phyloP scores from a whole-genome alignment of 2,888 invertebrate genomes.

The Uropetala carovei region DNA sequence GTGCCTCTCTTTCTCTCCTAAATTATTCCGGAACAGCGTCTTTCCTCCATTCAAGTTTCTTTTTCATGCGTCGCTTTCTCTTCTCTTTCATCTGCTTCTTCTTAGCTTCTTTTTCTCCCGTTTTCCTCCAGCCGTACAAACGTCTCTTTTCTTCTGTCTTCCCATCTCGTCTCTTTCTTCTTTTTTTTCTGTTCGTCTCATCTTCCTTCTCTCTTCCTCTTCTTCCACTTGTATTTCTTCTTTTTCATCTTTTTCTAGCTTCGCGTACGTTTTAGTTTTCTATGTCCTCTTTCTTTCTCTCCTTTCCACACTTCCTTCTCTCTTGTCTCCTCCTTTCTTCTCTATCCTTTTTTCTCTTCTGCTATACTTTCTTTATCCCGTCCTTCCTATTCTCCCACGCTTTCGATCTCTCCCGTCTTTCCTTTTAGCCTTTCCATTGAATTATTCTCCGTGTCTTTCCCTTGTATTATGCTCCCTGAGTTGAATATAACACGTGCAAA shows the following conservation, averaged over 20 bases:
- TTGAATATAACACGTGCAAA: too few relatives aligned
- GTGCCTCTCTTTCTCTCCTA: conserved; percentile 20
- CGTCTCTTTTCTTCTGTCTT: background rate
- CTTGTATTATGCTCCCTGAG: too few relatives aligned
- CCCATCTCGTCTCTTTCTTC: background rate
- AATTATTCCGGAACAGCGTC: conserved; percentile 53
- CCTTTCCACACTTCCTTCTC: background rate
- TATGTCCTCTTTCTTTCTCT: background rate
- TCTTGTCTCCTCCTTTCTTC: background rate
- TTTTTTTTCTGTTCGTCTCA: background rate
- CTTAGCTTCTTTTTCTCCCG: background rate
- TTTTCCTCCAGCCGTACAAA: background rate
- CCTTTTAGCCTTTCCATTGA: too few relatives aligned
- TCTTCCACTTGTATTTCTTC: background rate
- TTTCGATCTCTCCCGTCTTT: too few relatives aligned
- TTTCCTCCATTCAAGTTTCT: conserved; percentile 42
- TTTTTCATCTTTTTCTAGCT: background rate
- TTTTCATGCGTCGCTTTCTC: conserved; percentile 30
- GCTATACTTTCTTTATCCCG: too few relatives aligned
- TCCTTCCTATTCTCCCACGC: too few relatives aligned
- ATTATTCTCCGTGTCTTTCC: too few relatives aligned
- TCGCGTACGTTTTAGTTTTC: background rate
- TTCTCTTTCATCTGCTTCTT: background rate
- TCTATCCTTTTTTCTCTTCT: too few relatives aligned
- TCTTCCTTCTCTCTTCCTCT: background rate